Percentiles rank a stretch among this genome's conserved stretches.
These are phyloP conservation scores for Platygyra sinensis DNA, from an alignment of 64 coral and sea anemone species.

Conservation along the genomic window DNA sequence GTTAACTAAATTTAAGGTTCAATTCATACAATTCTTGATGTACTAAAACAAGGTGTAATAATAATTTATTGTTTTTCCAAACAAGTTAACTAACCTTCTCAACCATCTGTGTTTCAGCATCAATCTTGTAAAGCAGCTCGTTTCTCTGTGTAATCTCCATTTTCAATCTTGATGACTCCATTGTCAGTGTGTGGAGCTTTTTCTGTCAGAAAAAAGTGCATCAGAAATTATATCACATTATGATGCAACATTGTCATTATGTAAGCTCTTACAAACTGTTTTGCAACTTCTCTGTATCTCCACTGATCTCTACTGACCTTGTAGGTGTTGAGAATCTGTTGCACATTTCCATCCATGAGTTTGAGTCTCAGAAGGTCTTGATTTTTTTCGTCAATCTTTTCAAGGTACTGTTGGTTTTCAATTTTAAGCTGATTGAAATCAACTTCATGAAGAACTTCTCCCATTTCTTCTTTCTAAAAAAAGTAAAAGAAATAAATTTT, in stretches of 20 bases:
- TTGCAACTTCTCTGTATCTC: not conserved
- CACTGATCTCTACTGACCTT: conserved; percentile 68
- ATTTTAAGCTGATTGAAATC: conserved; percentile 99
- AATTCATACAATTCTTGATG: too few species aligned
- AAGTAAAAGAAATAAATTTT: not conserved
- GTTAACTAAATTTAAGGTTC: too few species aligned
- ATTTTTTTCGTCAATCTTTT: conserved; percentile 99
- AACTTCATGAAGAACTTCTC: conserved; percentile 98
- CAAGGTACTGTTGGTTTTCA: conserved; percentile 98
- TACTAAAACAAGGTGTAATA: not conserved
- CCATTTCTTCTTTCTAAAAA: conserved; percentile 99
- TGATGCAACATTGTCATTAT: too few species aligned
- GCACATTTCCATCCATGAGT: conserved; percentile 94
- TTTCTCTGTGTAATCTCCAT: conserved; percentile 93
- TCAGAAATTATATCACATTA: not conserved
- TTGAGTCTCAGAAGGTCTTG: conserved; percentile 94
- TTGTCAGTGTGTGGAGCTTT: conserved; percentile 94
- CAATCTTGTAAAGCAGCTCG: conserved; percentile 91
- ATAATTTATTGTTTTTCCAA: not conserved
- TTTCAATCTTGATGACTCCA: conserved; percentile 88
- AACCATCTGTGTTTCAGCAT: conserved; percentile 93
- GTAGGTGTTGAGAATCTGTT: conserved; percentile 96
- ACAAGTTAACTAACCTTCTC: conserved; percentile 67
- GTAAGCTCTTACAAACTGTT: not conserved
- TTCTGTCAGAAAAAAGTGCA: conserved; percentile 50